phyloP scores from a whole-genome alignment of 2,888 invertebrate genomes.

The Sarcophaga variegata region DNA sequence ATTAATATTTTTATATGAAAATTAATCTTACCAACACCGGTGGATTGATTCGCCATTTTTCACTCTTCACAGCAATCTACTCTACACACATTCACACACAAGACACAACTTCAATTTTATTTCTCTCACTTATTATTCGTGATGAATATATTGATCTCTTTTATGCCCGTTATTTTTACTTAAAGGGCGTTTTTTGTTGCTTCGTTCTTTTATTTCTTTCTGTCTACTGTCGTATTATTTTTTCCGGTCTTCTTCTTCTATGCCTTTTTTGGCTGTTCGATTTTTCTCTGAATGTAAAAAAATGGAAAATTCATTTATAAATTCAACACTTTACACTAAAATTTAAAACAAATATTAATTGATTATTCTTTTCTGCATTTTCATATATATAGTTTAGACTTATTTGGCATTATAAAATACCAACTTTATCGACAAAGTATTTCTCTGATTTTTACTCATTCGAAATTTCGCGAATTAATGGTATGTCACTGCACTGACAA shows the following conservation, averaged over 20 bases:
- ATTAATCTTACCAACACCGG: conserved; percentile 91
- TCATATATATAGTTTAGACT: neutral
- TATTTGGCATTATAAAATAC: neutral
- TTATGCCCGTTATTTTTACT: conserved; percentile 49
- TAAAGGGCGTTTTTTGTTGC: conserved; percentile 57
- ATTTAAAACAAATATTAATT: neutral
- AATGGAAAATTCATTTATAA: conserved; percentile 12
- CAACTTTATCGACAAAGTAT: neutral
- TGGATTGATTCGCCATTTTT: conserved; percentile 92
- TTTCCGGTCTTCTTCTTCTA: conserved; percentile 55
- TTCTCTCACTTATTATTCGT: conserved; percentile 48
- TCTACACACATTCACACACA: conserved; percentile 66
- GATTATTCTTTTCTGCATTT: neutral
- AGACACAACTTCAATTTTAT: conserved; percentile 53
- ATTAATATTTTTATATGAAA: conserved; percentile 40
- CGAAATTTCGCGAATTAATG: conserved; percentile 42
- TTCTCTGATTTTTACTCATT: conserved; percentile 25
- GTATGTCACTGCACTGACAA: conserved; percentile 36
- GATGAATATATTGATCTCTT: conserved; percentile 54
- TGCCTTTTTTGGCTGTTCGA: conserved; percentile 48
- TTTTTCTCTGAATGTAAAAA: conserved; percentile 46
- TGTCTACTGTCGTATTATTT: conserved; percentile 17
- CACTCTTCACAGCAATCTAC: conserved; percentile 68
- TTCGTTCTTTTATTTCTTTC: conserved; percentile 56
- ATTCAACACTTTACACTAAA: neutral